Evolutionary conservation across 2,797 vertebrate genomes (phyloP).

Genomic region (Rhynchonycteris naso): DNA sequence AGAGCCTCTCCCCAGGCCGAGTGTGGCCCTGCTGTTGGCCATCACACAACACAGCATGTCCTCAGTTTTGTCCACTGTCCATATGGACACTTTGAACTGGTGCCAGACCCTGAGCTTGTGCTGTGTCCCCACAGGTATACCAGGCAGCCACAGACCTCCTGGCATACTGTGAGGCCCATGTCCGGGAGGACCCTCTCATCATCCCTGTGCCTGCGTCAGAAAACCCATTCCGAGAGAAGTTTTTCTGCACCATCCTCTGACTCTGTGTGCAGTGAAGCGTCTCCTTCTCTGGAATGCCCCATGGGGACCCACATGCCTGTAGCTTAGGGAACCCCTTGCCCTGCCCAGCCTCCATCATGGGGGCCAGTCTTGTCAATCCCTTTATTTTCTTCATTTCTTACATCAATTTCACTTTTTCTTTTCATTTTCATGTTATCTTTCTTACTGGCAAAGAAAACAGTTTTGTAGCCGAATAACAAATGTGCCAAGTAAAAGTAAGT

Average conservation of each 20-base stretch:
- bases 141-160: conserved; percentile 98
- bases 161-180: conserved; percentile 97
- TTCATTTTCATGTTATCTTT: not conserved
- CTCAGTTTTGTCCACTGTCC: not conserved
- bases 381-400: not conserved
- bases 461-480: conserved; percentile 40
- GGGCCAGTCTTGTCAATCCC: not conserved
- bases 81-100: fast-evolving
- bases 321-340: not conserved
- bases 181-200: conserved; percentile 97
- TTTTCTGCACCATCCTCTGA: conserved; percentile 99
- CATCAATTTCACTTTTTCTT: not conserved
- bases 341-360: not conserved
- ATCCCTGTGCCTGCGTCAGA: conserved; percentile 97
- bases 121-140: conserved; percentile 90
- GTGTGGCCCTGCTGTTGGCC: not conserved
- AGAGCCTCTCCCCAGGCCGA: not conserved
- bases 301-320: conserved; percentile 81
- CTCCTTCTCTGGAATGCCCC: conserved; percentile 34
- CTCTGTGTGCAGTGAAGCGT: conserved; percentile 71
- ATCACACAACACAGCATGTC: not conserved
- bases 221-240: conserved; percentile 99
- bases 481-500: conserved; percentile 38
- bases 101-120: not conserved
- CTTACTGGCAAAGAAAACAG: not conserved